Evolutionary conservation across 2,888 invertebrate species (phyloP).

Genomic region (Mechanitis mazaeus): DNA sequence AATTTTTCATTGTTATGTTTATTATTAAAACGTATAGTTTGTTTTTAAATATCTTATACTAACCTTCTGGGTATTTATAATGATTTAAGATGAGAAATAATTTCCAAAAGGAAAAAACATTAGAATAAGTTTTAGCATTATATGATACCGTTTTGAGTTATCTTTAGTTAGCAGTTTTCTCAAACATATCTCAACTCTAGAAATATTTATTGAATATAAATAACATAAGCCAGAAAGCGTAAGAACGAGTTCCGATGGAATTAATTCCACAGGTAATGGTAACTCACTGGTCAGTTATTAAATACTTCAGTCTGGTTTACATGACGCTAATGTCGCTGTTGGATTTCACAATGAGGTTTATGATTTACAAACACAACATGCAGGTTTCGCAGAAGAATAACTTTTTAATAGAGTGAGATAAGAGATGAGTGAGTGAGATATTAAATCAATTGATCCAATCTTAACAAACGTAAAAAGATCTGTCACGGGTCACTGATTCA

Average conservation of each 20-base stretch:
- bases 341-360: too few species aligned
- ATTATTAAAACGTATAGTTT: constrained; percentile 1
- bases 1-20: constrained; percentile 12
- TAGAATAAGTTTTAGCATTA: not conserved
- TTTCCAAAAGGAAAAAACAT: not conserved
- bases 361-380: too few species aligned
- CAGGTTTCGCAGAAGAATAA: too few species aligned
- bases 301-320: not conserved
- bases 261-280: constrained; percentile 1
- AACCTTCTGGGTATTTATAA: not conserved
- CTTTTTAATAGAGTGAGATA: too few species aligned
- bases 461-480: not conserved
- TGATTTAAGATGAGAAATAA: not conserved
- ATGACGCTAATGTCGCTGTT: not conserved
- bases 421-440: too few species aligned
- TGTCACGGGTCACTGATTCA: not conserved
- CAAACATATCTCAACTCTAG: constrained; percentile 1
- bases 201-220: constrained; percentile 4
- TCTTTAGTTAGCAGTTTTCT: not conserved
- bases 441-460: not conserved
- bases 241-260: constrained; percentile 3
- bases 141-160: not conserved
- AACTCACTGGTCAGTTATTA: constrained; percentile 4
- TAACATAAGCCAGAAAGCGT: constrained; percentile 1
- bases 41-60: not conserved